Conservation (phyloP, 1,140 invertebrate genomes). For the Drosophila bocqueti region DNA sequence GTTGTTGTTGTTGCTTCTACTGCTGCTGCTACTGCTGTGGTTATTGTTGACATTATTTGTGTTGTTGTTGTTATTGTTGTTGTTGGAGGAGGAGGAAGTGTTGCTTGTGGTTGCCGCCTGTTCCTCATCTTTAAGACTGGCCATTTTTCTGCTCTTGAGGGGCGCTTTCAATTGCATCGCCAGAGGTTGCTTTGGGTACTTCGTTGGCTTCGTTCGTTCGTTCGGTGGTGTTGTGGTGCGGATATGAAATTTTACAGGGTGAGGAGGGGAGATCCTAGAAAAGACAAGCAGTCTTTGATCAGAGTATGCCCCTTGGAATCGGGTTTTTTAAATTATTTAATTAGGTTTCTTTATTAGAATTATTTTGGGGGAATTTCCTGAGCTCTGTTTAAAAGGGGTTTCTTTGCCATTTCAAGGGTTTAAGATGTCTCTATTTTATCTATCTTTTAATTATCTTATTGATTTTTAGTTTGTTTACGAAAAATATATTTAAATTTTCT, state of each 20-base stretch:
- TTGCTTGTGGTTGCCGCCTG: conserved; percentile 65
- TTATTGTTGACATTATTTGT: conserved; percentile 46
- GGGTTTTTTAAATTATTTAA: conserved; percentile 13
- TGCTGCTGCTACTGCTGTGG: conserved; percentile 16
- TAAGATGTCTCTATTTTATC: neutral
- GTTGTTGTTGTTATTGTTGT: conserved; percentile 32
- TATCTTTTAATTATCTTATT: too few species aligned
- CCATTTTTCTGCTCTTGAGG: conserved; percentile 74
- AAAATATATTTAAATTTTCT: neutral
- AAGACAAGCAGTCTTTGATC: conserved; percentile 73
- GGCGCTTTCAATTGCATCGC: conserved; percentile 79
- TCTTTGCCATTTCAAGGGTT: neutral
- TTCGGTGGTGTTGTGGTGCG: conserved; percentile 28
- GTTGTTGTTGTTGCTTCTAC: conserved; percentile 37
- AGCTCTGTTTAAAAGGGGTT: neutral
- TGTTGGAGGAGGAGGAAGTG: conserved; percentile 22
- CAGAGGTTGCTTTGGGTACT: conserved; percentile 50
- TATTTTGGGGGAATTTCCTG: neutral
- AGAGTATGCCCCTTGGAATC: conserved; percentile 44
- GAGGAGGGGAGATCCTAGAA: conserved; percentile 39
- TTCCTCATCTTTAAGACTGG: conserved; percentile 78
- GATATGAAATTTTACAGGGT: conserved; percentile 16
- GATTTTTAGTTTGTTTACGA: neutral
- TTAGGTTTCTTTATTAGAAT: neutral
- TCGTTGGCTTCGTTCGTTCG: conserved; percentile 37